Conservation (phyloP, 2,888 invertebrate species). For the Lasioglossum marginatum region DNA sequence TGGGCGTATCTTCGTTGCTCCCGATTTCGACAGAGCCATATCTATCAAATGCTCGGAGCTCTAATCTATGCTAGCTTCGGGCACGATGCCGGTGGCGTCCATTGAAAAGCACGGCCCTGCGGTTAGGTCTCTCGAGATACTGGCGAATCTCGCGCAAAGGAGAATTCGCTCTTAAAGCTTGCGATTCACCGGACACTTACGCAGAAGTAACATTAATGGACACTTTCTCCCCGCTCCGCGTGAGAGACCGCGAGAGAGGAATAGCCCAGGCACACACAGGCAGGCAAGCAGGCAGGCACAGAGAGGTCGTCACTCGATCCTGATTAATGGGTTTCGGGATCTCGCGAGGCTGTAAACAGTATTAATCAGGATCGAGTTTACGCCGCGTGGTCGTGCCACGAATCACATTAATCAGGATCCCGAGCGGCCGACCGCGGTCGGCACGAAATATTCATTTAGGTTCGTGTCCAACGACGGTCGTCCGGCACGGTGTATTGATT, state of each 20-base stretch:
- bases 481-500: slow-evolving; percentile 63
- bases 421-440: slow-evolving; percentile 26
- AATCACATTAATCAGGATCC: slow-evolving; percentile 76
- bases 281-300: background rate
- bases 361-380: slow-evolving; percentile 79
- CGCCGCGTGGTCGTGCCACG: slow-evolving; percentile 68
- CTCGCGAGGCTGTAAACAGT: slow-evolving; percentile 74
- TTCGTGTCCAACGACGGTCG: slow-evolving; percentile 57
- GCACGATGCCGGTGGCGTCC: background rate
- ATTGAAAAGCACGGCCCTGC: background rate
- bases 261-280: slow-evolving; percentile 38
- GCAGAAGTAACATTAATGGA: slow-evolving; percentile 57
- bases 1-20: background rate
- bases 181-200: slow-evolving; percentile 46
- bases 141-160: background rate
- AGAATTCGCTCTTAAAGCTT: slow-evolving; percentile 23
- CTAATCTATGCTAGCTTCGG: background rate
- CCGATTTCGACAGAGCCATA: background rate
- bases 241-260: slow-evolving; percentile 50
- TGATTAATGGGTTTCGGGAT: slow-evolving; percentile 75
- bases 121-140: background rate
- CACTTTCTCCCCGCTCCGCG: slow-evolving; percentile 50
- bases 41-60: background rate
- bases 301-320: slow-evolving; percentile 76
- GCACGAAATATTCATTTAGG: slow-evolving; percentile 71